Base-by-base conservation (phyloP, 2,113 vertebrate species). In the Psettodes erumei region DNA sequence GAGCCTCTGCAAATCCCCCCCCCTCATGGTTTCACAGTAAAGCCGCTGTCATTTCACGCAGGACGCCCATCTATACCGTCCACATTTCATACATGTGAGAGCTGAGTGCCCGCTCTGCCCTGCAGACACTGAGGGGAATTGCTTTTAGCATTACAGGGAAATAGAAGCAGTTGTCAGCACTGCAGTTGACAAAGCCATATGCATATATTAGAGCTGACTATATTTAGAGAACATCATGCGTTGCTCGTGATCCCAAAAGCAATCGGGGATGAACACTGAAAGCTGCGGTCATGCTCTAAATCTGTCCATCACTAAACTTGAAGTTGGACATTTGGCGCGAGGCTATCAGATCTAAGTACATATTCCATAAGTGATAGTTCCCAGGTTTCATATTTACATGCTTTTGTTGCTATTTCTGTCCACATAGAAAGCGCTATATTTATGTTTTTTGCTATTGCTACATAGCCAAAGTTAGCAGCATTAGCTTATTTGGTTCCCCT, bases 221-320 rank as follows among this genome's bases (percentile, higher is more conserved):
- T 93, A 88, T 92, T 91, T 93, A 91, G 91, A 80, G 38, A 73
- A 58, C 81, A 81, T 84, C 79, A 40, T 83, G 81, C 77, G 75
- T 81, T 63, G 50, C 59, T n/a, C 25, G 56, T 83, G 77, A 83
- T 90, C 88, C 84, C 74, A 63, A 45, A 78, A 78, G 84, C 69
- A 71, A 69, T 55, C 47, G 55, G 53, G 75, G 77, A 79, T 86
- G 69, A 75, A 61, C 51, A 45, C 15, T 66, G 35, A 64, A 53
- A 64, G 59, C 63, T 61, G 9, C 2, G 51, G 71, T 35, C 28
- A 50, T 79, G 62, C 45, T 68, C 54, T 82, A 69, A 33, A 27
- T 67, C 63, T 69, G 58, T 82, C 62, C 58, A n/a, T 84, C 77
- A 70, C 35, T 68, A 59, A 64, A 73, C 37, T 68, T 45, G 59